phyloP scores from a whole-genome alignment of 2,797 vertebrate genomes.

The Craterocephalus amniculus region DNA sequence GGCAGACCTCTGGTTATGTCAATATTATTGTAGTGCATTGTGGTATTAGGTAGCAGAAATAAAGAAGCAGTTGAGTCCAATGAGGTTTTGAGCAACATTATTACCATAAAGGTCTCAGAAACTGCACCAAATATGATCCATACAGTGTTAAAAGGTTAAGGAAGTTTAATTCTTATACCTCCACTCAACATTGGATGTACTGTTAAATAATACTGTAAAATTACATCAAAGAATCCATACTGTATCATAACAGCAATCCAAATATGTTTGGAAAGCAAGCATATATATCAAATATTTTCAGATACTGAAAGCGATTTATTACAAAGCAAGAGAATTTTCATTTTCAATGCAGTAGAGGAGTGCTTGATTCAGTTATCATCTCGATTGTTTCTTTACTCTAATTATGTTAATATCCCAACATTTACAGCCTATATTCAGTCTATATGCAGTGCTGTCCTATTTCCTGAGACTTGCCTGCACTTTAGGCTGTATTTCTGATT shows the following conservation, averaged over 20 bases:
- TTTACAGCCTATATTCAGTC: neutral
- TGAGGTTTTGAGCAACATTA: too few relatives aligned
- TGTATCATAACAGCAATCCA: neutral
- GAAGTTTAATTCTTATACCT: too few relatives aligned
- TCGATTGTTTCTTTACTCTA: neutral
- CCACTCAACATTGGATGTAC: too few relatives aligned
- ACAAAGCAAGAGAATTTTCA: neutral
- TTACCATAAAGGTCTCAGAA: too few relatives aligned
- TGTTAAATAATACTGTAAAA: neutral
- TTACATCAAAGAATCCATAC: neutral
- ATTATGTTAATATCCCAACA: neutral
- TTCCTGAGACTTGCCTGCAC: conserved; percentile 33
- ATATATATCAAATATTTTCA: too few relatives aligned
- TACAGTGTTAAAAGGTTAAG: too few relatives aligned
- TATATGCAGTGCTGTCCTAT: neutral
- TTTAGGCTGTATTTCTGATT: conserved; percentile 52
- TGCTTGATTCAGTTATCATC: neutral
- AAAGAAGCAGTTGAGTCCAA: too few relatives aligned
- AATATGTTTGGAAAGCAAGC: neutral
- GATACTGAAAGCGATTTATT: too few relatives aligned
- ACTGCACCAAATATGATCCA: too few relatives aligned
- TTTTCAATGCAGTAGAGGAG: neutral
- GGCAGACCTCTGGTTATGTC: too few relatives aligned
- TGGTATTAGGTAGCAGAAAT: too few relatives aligned
- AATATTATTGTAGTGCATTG: too few relatives aligned